Evolutionary conservation across 1,140 invertebrate genomes (phyloP).

Genomic region (Ceratina japonica): DNA sequence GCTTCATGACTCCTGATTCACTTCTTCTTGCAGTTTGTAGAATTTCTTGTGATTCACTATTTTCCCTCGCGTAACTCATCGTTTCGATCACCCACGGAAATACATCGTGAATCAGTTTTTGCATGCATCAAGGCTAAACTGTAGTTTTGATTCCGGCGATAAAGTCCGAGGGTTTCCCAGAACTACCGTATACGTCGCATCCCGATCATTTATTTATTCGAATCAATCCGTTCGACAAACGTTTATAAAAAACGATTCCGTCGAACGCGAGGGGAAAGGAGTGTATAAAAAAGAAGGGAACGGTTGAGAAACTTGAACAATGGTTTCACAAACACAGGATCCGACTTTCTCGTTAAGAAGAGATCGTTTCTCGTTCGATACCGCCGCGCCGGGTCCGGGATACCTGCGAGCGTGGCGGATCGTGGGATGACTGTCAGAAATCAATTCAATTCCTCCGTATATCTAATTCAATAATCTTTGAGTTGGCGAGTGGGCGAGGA

Average conservation of each 20-base stretch:
- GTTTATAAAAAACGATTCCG: background rate
- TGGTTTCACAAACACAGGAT: background rate
- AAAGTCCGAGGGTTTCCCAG: too few relatives aligned
- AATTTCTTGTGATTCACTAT: too few relatives aligned
- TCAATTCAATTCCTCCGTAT: constrained; percentile 76
- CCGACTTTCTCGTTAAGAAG: background rate
- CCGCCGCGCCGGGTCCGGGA: constrained; percentile 19
- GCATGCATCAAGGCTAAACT: too few relatives aligned
- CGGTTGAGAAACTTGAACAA: background rate
- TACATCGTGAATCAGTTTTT: too few relatives aligned
- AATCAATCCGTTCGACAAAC: too few relatives aligned
- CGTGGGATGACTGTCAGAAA: constrained; percentile 73
- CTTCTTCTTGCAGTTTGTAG: too few relatives aligned
- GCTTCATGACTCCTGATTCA: too few relatives aligned
- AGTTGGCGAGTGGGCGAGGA: constrained; percentile 60
- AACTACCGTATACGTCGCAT: too few relatives aligned
- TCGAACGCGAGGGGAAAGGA: background rate
- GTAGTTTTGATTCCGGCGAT: too few relatives aligned
- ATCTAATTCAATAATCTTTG: constrained; percentile 76
- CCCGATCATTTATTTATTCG: too few relatives aligned
- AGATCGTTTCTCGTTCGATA: constrained; percentile 17
- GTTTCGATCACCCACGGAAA: too few relatives aligned
- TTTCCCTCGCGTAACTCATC: too few relatives aligned
- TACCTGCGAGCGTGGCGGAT: constrained; percentile 53
- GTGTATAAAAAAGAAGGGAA: background rate